Evolutionary conservation across 2,888 invertebrate genomes (phyloP).

Genomic region (Lissocephala sabroskyi): DNA sequence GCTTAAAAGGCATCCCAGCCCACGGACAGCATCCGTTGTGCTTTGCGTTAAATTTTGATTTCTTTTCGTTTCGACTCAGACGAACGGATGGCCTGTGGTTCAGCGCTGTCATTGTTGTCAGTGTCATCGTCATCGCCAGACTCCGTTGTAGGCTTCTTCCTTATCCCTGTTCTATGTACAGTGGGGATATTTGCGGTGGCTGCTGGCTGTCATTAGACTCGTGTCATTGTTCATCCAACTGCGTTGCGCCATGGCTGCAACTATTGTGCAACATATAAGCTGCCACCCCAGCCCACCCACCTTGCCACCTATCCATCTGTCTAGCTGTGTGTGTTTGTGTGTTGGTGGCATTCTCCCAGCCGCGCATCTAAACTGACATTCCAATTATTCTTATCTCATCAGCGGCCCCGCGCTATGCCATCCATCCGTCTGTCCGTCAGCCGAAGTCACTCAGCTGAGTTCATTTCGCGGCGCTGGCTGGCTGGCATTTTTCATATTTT

Average conservation of each 20-base stretch:
- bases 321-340: slow-evolving; percentile 32
- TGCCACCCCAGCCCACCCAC: neutral
- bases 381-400: slow-evolving; percentile 62
- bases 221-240: slow-evolving; percentile 48
- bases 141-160: neutral
- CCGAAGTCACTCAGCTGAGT: slow-evolving; percentile 7
- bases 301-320: neutral
- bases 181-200: slow-evolving; percentile 19
- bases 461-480: slow-evolving; percentile 26
- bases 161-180: neutral
- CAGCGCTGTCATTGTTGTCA: slow-evolving; percentile 41
- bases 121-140: slow-evolving; percentile 23
- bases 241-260: slow-evolving; percentile 29
- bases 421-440: neutral
- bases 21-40: no score
- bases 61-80: neutral
- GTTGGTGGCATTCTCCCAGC: slow-evolving; percentile 39
- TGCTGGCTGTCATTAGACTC: slow-evolving; percentile 43
- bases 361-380: slow-evolving; percentile 56
- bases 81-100: slow-evolving; percentile 13
- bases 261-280: slow-evolving; percentile 29
- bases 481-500: slow-evolving; percentile 28
- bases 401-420: neutral
- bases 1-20: neutral
- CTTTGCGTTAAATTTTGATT: neutral